These are phyloP conservation scores for Copidosoma floridanum DNA, from an alignment of 1,140 invertebrate species.

Conservation along the genomic window DNA sequence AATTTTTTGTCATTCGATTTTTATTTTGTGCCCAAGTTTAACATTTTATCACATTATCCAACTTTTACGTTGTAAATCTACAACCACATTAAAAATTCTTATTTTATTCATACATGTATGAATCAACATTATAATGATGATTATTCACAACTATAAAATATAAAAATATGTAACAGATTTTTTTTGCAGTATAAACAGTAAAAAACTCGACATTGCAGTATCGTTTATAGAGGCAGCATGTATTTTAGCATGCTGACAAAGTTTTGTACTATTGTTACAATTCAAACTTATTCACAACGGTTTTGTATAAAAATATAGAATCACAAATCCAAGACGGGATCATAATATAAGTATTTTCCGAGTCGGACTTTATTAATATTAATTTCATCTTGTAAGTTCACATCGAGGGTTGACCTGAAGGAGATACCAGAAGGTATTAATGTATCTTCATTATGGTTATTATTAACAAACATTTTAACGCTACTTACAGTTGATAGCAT, in stretches of 20 bases:
- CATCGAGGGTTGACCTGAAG: too few species aligned
- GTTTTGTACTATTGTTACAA: slow-evolving; percentile 1
- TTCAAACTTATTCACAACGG: background rate
- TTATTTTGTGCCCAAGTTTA: slow-evolving; percentile 11
- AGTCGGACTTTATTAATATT: background rate
- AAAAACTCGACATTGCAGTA: slow-evolving; percentile 3
- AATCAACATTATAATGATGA: background rate
- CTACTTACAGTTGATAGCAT: slow-evolving; percentile 33
- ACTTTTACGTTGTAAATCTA: background rate
- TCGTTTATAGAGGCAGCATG: slow-evolving; percentile 6
- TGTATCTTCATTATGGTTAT: too few species aligned
- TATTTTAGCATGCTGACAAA: background rate
- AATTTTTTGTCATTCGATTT: too few species aligned
- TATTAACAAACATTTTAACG: too few species aligned
- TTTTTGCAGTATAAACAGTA: slow-evolving; percentile 3
- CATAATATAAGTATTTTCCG: slow-evolving; percentile 9
- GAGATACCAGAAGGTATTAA: too few species aligned
- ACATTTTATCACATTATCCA: background rate
- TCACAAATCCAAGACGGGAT: background rate
- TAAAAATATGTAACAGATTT: slow-evolving; percentile 16
- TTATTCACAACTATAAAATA: background rate
- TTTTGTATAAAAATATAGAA: slow-evolving; percentile 2
- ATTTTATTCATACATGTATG: background rate
- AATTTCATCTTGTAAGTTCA: slow-evolving; percentile 10
- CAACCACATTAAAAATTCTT: background rate